phyloP scores from a whole-genome alignment of 2,888 invertebrate genomes.

The Brachyopa scutellaris region DNA sequence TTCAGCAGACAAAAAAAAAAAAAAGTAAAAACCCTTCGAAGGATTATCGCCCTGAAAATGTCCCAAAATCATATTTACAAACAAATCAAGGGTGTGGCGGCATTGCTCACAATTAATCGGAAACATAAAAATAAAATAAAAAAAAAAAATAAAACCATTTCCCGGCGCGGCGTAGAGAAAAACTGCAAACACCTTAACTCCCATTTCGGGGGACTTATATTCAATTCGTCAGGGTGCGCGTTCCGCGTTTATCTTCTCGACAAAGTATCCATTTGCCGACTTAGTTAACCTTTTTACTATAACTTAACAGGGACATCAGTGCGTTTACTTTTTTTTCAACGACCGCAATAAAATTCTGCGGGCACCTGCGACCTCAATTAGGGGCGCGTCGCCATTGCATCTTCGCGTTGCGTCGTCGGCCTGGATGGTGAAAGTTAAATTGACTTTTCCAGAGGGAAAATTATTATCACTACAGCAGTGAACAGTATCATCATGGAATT shows the following conservation, averaged over 20 bases:
- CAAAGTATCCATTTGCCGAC: slow-evolving; percentile 68
- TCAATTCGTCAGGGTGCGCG: slow-evolving; percentile 53
- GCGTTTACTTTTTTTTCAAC: slow-evolving; percentile 56
- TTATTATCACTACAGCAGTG: slow-evolving; percentile 56
- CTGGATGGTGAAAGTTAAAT: slow-evolving; percentile 44
- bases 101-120: slow-evolving; percentile 20
- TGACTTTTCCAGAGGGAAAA: slow-evolving; percentile 41
- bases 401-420: not conserved
- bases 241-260: slow-evolving; percentile 35
- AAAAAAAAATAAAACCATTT: slow-evolving; percentile 35
- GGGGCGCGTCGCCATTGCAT: slow-evolving; percentile 1
- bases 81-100: slow-evolving; percentile 41
- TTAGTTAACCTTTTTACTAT: slow-evolving; percentile 69
- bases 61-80: slow-evolving; percentile 68
- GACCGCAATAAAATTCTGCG: slow-evolving; percentile 71
- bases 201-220: slow-evolving; percentile 47
- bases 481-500: slow-evolving; percentile 48
- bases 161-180: slow-evolving; percentile 20
- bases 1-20: too few species aligned
- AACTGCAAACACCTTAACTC: slow-evolving; percentile 68
- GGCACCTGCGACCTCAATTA: slow-evolving; percentile 72
- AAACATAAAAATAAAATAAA: slow-evolving; percentile 13
- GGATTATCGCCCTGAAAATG: slow-evolving; percentile 57
- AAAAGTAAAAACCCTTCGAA: slow-evolving; percentile 27
- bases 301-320: slow-evolving; percentile 68